Percentiles rank a stretch among this genome's conserved stretches.
These are phyloP conservation scores for Arrhopalites spinosus DNA, from an alignment of 2,888 invertebrate genomes.

Conservation along the genomic window DNA sequence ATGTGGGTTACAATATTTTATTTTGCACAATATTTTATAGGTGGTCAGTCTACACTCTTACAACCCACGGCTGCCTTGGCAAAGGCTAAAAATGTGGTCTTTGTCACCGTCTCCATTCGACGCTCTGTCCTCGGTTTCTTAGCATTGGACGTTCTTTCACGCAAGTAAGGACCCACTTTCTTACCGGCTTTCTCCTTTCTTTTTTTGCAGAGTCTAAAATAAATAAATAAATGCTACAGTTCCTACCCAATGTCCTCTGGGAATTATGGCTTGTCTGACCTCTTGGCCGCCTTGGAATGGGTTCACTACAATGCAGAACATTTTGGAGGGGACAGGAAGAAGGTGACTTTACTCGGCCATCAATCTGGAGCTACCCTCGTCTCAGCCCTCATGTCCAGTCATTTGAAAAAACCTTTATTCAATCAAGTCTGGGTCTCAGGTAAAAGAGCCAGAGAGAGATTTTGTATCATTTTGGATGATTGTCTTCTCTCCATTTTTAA, in stretches of 20 bases:
- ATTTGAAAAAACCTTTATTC: slow-evolving; percentile 69
- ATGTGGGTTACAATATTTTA: too few relatives aligned
- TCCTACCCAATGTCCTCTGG: slow-evolving; percentile 77
- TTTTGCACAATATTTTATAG: neutral
- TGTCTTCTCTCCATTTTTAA: too few relatives aligned
- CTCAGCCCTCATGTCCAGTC: slow-evolving; percentile 71
- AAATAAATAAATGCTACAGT: slow-evolving; percentile 30
- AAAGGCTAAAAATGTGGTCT: slow-evolving; percentile 77
- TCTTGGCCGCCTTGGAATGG: slow-evolving; percentile 78
- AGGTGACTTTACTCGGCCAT: slow-evolving; percentile 83
- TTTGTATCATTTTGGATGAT: too few relatives aligned
- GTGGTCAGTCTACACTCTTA: slow-evolving; percentile 59
- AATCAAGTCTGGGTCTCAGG: slow-evolving; percentile 80
- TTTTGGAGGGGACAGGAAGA: slow-evolving; percentile 71
- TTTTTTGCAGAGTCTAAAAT: neutral
- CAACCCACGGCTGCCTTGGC: slow-evolving; percentile 79
- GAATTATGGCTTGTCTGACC: slow-evolving; percentile 83
- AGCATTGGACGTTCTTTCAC: slow-evolving; percentile 60
- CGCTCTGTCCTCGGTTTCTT: slow-evolving; percentile 75
- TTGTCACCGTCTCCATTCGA: slow-evolving; percentile 85
- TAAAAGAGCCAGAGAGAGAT: too few relatives aligned
- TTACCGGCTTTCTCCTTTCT: neutral
- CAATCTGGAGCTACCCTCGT: slow-evolving; percentile 83
- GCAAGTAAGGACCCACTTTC: slow-evolving; percentile 32
- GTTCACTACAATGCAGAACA: slow-evolving; percentile 78